A percentile compares a stretch with the other conserved stretches of the same genome.
These are phyloP conservation scores for Tanypteryx hageni DNA, from an alignment of 2,888 invertebrate genomes.

Conservation along the genomic window DNA sequence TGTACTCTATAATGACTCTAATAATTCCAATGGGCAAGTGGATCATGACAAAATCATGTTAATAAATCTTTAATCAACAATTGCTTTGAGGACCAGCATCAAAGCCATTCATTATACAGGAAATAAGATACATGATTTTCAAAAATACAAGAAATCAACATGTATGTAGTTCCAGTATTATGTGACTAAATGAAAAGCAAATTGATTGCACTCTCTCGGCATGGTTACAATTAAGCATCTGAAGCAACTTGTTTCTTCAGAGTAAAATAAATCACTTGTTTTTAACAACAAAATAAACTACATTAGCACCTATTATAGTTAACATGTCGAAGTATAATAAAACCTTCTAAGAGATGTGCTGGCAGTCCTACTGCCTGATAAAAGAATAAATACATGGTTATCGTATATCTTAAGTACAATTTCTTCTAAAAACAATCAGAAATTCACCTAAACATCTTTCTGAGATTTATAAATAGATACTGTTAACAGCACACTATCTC, in stretches of 20 bases:
- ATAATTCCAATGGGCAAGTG: background rate
- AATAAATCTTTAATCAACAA: background rate
- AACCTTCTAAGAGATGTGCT: constrained; percentile 25
- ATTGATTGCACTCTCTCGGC: constrained; percentile 31
- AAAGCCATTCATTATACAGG: constrained; percentile 43
- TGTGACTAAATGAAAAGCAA: background rate
- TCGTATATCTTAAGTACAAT: constrained; percentile 10
- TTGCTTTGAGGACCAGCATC: constrained; percentile 57
- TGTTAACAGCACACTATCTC: background rate
- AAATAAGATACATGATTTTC: constrained; percentile 14
- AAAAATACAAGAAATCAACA: constrained; percentile 12
- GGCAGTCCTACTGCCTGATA: constrained; percentile 17
- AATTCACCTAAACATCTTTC: constrained; percentile 7
- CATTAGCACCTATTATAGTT: constrained; percentile 44
- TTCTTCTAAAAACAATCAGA: constrained; percentile 22
- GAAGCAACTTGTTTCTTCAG: background rate
- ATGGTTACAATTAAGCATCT: background rate
- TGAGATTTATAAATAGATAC: constrained; percentile 42
- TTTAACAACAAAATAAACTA: background rate
- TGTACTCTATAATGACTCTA: background rate
- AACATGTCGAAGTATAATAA: background rate
- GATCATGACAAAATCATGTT: background rate
- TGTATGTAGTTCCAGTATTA: constrained; percentile 15
- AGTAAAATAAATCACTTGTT: background rate
- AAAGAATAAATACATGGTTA: constrained; percentile 58